phyloP scores from a whole-genome alignment of 2,888 invertebrate genomes.

The Lumbricus terrestris region DNA sequence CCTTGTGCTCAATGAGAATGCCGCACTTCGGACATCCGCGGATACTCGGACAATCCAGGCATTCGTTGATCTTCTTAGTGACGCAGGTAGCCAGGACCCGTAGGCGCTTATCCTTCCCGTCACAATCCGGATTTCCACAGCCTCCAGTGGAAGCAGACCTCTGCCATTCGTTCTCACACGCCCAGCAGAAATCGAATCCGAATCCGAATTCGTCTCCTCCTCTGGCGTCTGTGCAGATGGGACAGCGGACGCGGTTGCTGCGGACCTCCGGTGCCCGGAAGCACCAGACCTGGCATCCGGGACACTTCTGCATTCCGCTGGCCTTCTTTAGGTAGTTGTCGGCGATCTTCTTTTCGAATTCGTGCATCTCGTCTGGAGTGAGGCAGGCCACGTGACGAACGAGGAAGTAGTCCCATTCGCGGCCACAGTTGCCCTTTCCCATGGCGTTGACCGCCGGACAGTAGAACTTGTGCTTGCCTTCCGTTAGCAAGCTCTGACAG shows the following conservation, averaged over 20 bases:
- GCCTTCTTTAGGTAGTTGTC: constrained; percentile 13
- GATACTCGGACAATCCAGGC: constrained; percentile 12
- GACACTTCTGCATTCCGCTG: background rate
- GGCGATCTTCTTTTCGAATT: constrained; percentile 17
- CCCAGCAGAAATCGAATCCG: constrained; percentile 20
- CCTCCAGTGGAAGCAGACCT: background rate
- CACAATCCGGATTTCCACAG: constrained; percentile 8
- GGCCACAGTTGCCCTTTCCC: background rate
- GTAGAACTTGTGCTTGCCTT: background rate
- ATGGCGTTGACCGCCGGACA: background rate
- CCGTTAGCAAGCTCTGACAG: background rate
- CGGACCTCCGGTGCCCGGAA: background rate
- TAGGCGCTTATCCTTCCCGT: background rate
- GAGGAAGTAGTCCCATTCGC: constrained; percentile 14
- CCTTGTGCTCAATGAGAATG: constrained; percentile 19
- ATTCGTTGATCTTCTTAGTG: background rate
- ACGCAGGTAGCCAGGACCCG: background rate
- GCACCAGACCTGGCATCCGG: constrained; percentile 18
- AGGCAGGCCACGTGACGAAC: constrained; percentile 23
- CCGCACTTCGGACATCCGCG: constrained; percentile 19
- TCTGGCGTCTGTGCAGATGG: background rate
- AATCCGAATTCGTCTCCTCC: background rate
- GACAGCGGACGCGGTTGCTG: constrained; percentile 13
- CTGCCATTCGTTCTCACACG: background rate
- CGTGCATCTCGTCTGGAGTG: background rate